A percentile compares a stretch with the other conserved stretches of the same genome.
Conservation (phyloP, 2,888 invertebrate genomes). For the Flexamia atlantica region DNA sequence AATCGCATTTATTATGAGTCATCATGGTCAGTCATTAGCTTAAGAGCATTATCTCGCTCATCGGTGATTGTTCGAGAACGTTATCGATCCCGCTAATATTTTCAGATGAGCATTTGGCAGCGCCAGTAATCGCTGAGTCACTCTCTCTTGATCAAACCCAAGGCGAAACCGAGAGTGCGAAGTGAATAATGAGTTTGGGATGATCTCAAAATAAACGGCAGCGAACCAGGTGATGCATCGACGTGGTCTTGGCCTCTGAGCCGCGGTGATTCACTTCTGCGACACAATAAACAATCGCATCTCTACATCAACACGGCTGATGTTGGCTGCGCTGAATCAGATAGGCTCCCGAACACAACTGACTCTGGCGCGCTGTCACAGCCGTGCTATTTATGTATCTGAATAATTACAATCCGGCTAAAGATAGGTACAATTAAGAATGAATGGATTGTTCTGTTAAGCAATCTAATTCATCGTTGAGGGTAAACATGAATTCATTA, state of each 20-base stretch:
- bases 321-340: background rate
- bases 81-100: background rate
- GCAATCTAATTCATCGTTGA: too few relatives aligned
- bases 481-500: too few relatives aligned
- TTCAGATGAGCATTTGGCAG: constrained; percentile 9
- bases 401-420: background rate
- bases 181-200: constrained; percentile 22
- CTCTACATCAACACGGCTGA: background rate
- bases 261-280: constrained; percentile 14
- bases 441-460: background rate
- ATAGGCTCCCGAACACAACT: background rate
- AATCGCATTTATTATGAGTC: too few relatives aligned
- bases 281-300: constrained; percentile 39
- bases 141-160: constrained; percentile 28
- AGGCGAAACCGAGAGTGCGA: background rate
- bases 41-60: background rate
- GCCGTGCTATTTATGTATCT: background rate
- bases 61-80: background rate
- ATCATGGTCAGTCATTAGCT: too few relatives aligned
- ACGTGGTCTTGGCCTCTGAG: background rate
- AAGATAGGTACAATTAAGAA: background rate
- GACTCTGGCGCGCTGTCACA: too few relatives aligned
- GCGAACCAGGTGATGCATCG: constrained; percentile 32
- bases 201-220: constrained; percentile 31
- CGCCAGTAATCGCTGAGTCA: constrained; percentile 4